A percentile compares a stretch with the other conserved stretches of the same genome.
Evolutionary conservation across 2,888 invertebrate genomes (phyloP).

Genomic region (Entomobrya proxima): DNA sequence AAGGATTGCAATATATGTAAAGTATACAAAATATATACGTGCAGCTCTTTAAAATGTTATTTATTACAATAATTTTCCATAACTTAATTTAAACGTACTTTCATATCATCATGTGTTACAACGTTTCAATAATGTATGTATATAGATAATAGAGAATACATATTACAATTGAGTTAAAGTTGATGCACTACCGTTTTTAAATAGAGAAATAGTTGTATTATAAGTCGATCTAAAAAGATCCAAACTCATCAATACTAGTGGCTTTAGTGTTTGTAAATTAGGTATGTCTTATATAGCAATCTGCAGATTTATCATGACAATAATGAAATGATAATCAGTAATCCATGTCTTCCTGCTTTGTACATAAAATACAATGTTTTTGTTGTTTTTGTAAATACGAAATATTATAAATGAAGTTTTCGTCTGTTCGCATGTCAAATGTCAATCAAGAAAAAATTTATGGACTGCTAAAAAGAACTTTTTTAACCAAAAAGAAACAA

Average conservation of each 20-base stretch:
- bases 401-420: background rate
- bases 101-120: background rate
- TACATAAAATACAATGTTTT: constrained; percentile 57
- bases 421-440: background rate
- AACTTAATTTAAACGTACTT: background rate
- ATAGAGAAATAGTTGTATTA: background rate
- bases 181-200: background rate
- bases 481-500: too few species aligned
- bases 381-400: constrained; percentile 21
- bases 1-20: background rate
- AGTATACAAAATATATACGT: too few species aligned
- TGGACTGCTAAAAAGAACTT: background rate
- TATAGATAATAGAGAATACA: background rate
- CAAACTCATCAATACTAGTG: background rate
- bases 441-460: background rate
- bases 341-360: constrained; percentile 73
- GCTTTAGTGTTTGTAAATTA: background rate
- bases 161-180: too few species aligned
- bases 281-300: background rate
- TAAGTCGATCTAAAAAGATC: too few species aligned
- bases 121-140: background rate
- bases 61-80: background rate
- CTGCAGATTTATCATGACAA: constrained; percentile 69
- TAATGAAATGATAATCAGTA: constrained; percentile 69
- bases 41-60: background rate